phyloP scores from a whole-genome alignment of 2,888 invertebrate genomes.

The Erannis defoliaria region DNA sequence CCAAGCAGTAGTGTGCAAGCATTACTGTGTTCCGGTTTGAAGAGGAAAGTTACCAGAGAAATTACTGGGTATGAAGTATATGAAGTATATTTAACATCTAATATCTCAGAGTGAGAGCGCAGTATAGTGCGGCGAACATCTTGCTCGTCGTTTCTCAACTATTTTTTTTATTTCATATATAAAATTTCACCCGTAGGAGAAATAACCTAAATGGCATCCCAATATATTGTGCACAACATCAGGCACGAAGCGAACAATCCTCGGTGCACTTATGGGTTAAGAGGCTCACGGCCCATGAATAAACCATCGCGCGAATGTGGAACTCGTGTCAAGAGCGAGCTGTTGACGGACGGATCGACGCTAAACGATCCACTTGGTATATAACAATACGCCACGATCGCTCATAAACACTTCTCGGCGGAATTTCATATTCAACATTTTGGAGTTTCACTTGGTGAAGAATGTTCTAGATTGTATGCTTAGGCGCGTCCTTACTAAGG shows the following conservation, averaged over 20 bases:
- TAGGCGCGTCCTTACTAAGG: too few species aligned
- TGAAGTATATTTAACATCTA: too few species aligned
- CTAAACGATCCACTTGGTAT: conserved; percentile 37
- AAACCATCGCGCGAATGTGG: conserved; percentile 74
- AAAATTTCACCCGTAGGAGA: too few species aligned
- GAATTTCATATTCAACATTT: not conserved
- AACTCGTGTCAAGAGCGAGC: conserved; percentile 69
- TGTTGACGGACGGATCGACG: conserved; percentile 65
- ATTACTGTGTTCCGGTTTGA: too few species aligned
- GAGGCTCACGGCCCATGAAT: conserved; percentile 67
- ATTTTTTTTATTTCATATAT: too few species aligned
- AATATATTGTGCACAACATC: conserved; percentile 28
- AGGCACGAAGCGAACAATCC: conserved; percentile 53
- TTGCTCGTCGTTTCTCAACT: too few species aligned
- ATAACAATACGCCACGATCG: conserved; percentile 20
- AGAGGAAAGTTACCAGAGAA: too few species aligned
- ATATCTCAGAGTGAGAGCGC: too few species aligned
- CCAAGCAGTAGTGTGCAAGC: too few species aligned
- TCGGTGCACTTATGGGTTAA: conserved; percentile 59
- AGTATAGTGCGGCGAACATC: too few species aligned
- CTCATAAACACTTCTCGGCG: not conserved
- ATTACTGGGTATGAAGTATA: too few species aligned
- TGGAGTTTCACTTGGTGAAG: not conserved
- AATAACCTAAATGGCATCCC: conserved; percentile 1
- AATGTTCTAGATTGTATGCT: not conserved